Evolutionary conservation across 2,888 invertebrate species (phyloP).

Genomic region (Ichneumoninae sp.): DNA sequence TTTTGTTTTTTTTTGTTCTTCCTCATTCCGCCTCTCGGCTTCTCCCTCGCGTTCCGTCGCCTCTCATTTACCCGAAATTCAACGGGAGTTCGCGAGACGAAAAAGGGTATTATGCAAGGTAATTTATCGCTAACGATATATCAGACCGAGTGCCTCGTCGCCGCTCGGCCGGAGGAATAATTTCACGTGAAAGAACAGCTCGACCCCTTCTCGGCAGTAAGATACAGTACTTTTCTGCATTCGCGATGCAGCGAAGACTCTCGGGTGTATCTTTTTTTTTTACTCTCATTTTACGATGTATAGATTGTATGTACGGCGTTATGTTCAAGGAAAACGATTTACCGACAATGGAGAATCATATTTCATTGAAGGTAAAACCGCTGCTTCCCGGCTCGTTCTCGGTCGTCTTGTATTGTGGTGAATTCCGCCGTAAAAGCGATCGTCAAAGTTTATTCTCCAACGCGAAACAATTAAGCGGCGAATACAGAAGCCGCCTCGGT

Average conservation of each 20-base stretch:
- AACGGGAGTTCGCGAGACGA: slow-evolving; percentile 65
- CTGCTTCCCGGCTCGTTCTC: slow-evolving; percentile 41
- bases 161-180: slow-evolving; percentile 69
- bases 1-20: slow-evolving; percentile 2
- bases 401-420: background rate
- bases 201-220: slow-evolving; percentile 53
- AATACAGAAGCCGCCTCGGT: background rate
- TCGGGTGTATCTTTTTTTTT: slow-evolving; percentile 26
- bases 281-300: slow-evolving; percentile 14
- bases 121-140: slow-evolving; percentile 75
- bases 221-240: slow-evolving; percentile 66
- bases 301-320: slow-evolving; percentile 31
- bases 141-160: slow-evolving; percentile 67
- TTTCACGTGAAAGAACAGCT: slow-evolving; percentile 68
- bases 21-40: background rate
- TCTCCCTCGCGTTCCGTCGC: slow-evolving; percentile 42
- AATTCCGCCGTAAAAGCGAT: background rate
- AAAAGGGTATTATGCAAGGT: slow-evolving; percentile 67
- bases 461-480: slow-evolving; percentile 5
- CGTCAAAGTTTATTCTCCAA: slow-evolving; percentile 1
- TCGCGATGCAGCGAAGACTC: slow-evolving; percentile 58
- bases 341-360: slow-evolving; percentile 57
- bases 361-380: slow-evolving; percentile 53
- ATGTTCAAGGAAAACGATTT: slow-evolving; percentile 46
- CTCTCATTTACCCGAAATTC: slow-evolving; percentile 69